Evolutionary conservation across 2,888 invertebrate genomes (phyloP), one percentile per base, ranked within the genome.

Genomic region (Heliconius cydno): DNA sequence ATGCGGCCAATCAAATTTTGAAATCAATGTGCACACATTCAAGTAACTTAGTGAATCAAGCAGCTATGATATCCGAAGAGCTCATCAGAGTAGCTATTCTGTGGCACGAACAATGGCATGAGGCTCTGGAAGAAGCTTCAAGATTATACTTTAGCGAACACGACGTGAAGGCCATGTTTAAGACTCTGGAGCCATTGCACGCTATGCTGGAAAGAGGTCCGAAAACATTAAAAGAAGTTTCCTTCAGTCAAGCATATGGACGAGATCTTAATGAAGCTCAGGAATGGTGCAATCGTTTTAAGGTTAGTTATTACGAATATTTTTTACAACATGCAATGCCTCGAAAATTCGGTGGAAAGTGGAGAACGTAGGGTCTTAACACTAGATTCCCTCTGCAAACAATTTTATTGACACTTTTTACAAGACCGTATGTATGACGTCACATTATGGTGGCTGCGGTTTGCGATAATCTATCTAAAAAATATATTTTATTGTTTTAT

Each of bases 71-170:
- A 82, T 97, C 99, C 70, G 99, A 99, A 86, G 99, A 99, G 91
- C 95, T 99, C 74, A 99, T 99, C 80, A 96, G 99, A 78, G 99
- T 99, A 1, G 99, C 99, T 3, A 99, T 99, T 84, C 94, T 99
- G 28, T 99, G 99, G 99, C 99, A 99, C 88, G 99, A 99, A 90
- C 97, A 99, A 87, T 99, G 99, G 99, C 99, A 99, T 89, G 99
- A 99, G 90, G 99, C 99, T 0, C 92, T 99, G 30, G 98, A 98
- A 87, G 99, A 99, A 90, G 99, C 99, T 0, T 98, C 98, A 9
- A 89, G 97, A 83, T 93, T 99, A 15, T 99, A 99, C 91, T 99
- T 99, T 91, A 99, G 99, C 4, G 99, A 99, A 90, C 96, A 97
- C 81, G 99, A 99, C 89, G 98, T 99, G 0, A 97, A 98, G 82